Base-by-base conservation (phyloP, 2,888 invertebrate species). In the Blastobasis lacticolella region DNA sequence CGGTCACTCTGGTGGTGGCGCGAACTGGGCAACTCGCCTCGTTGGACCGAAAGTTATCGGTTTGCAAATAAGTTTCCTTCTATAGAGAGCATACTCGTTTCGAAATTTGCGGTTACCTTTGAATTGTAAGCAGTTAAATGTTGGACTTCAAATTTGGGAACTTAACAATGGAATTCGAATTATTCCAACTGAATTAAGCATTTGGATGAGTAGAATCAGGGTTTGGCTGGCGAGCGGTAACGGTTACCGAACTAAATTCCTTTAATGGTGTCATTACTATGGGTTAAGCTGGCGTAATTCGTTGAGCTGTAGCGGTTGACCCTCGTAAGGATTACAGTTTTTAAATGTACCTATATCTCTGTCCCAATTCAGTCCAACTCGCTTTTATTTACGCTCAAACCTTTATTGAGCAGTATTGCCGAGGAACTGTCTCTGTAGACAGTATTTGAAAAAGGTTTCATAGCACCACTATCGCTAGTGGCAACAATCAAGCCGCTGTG, bases 81-180 rank as follows among this genome's bases (percentile, higher is more conserved):
- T 79, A 81, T 80, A 75, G 75, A 73, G 69, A 70, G 66, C 80
- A 81, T 77, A 81, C 79, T 84, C 81, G 76, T 84, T 81, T 76
- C 78, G 65, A 84, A 84, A 81, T 84, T 84, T 84, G 86, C 75
- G 85, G 85, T 82, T 84, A 84, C 86, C 85, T 85, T 84, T 86
- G 85, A 83, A 85, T 82, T 82, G 84, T 85, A 85, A 85, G 85
- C 83, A 83, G 84, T 84, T 83, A 81, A 83, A 86, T 81, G 85
- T 83, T 79, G 76, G 81, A 80, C 77, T 82, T 76, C 76, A 80
- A 83, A 81, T 85, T 85, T 82, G 69, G 77, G 72, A 84, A 84
- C 81, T 80, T 78, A 84, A 85, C 85, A 85, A 85, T 84, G 75
- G 84, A 81, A 84, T 81, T 80, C 80, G 73, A 81, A 85, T 85